phyloP scores from a whole-genome alignment of 2,888 invertebrate species.

The Nymphalis c-album region DNA sequence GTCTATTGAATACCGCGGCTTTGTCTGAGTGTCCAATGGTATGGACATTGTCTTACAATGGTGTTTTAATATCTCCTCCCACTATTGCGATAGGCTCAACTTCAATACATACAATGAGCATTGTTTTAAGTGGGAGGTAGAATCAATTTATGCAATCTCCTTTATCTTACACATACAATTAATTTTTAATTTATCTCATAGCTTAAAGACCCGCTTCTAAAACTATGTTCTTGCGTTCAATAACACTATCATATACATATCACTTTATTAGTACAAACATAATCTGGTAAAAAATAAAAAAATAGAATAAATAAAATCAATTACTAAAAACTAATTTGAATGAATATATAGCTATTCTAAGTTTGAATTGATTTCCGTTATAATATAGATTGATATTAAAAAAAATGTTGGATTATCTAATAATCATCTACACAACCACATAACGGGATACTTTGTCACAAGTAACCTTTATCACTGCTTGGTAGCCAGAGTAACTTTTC shows the following conservation, averaged over 20 bases:
- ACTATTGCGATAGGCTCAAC: slow-evolving; percentile 28
- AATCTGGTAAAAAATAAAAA: no score
- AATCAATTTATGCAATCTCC: slow-evolving; percentile 9
- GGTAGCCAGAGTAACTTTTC: slow-evolving; percentile 61
- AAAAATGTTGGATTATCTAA: background rate
- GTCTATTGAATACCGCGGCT: slow-evolving; percentile 50
- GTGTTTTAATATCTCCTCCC: slow-evolving; percentile 29
- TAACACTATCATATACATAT: no score
- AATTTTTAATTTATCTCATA: background rate
- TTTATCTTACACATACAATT: background rate
- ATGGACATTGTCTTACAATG: slow-evolving; percentile 43
- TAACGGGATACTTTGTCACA: slow-evolving; percentile 53
- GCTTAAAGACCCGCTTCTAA: no score
- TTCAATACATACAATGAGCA: slow-evolving; percentile 30
- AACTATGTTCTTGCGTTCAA: no score
- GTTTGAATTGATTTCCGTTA: background rate
- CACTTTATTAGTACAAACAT: no score
- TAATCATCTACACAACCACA: slow-evolving; percentile 10
- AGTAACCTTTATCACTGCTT: slow-evolving; percentile 67
- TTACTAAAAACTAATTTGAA: no score
- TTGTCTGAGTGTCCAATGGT: slow-evolving; percentile 53
- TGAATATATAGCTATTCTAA: no score
- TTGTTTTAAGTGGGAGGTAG: slow-evolving; percentile 25
- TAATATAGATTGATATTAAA: background rate
- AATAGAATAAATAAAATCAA: no score